Evolutionary conservation across 2,888 invertebrate genomes (phyloP).

Genomic region (Meiosimyza platycephala): DNA sequence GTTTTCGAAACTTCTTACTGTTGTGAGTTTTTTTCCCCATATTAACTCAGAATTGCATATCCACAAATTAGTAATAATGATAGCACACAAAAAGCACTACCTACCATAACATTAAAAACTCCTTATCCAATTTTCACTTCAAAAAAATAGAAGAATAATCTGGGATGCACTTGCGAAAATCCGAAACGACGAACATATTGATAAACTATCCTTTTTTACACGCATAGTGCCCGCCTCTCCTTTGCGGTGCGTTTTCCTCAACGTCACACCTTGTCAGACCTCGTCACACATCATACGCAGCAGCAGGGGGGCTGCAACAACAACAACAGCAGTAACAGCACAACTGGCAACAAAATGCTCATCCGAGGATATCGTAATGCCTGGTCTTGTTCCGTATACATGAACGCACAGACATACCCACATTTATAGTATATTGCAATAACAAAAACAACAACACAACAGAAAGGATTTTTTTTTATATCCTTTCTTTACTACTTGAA

Average conservation of each 20-base stretch:
- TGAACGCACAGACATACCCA: constrained; percentile 37
- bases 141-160: background rate
- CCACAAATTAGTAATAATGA: too few species aligned
- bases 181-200: constrained; percentile 61
- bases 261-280: background rate
- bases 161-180: constrained; percentile 46
- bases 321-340: constrained; percentile 42
- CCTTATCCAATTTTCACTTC: too few species aligned
- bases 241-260: constrained; percentile 35
- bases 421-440: background rate
- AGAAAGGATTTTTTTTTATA: background rate
- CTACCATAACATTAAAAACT: too few species aligned
- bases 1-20: too few species aligned
- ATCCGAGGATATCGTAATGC: constrained; percentile 52
- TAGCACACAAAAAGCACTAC: too few species aligned
- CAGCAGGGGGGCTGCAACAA: constrained; percentile 21
- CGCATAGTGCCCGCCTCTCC: constrained; percentile 56
- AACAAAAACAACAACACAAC: constrained; percentile 24
- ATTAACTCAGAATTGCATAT: too few species aligned
- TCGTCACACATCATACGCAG: background rate
- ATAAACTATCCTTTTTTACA: constrained; percentile 62
- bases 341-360: constrained; percentile 49
- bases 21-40: too few species aligned
- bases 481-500: background rate
- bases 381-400: constrained; percentile 45